Evolutionary conservation across 2,113 vertebrate genomes (phyloP).

Genomic region (Phylloscopus whistleri): DNA sequence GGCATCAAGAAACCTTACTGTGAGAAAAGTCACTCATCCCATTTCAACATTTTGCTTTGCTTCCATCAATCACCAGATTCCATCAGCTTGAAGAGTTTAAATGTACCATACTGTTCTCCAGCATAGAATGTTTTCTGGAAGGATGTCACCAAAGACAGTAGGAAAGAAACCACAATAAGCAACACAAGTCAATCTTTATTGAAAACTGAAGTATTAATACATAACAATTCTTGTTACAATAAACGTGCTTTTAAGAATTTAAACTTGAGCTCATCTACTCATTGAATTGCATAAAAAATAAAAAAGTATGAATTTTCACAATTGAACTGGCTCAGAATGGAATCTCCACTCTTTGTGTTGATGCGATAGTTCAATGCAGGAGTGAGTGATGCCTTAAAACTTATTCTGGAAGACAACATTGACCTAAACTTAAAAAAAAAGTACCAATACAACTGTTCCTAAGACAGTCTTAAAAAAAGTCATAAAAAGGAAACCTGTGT

Average conservation of each 20-base stretch:
- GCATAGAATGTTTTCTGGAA: neutral
- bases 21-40: neutral
- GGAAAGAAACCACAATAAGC: slow-evolving; percentile 56
- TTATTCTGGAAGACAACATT: slow-evolving; percentile 82
- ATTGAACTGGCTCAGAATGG: slow-evolving; percentile 80
- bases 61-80: neutral
- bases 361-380: slow-evolving; percentile 70
- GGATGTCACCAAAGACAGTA: neutral
- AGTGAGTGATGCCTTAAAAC: slow-evolving; percentile 74
- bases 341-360: slow-evolving; percentile 70
- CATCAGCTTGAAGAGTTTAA: neutral
- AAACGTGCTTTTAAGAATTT: slow-evolving; percentile 85
- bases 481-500: slow-evolving; percentile 67
- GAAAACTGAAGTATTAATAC: slow-evolving; percentile 87
- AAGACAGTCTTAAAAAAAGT: slow-evolving; percentile 67
- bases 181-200: slow-evolving; percentile 89
- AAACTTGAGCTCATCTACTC: slow-evolving; percentile 82
- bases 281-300: slow-evolving; percentile 84
- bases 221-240: slow-evolving; percentile 86
- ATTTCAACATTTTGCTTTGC: neutral
- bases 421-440: slow-evolving; percentile 77
- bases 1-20: neutral
- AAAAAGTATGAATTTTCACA: slow-evolving; percentile 78
- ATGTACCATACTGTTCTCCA: neutral
- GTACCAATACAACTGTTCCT: slow-evolving; percentile 74